Percentiles rank a stretch among this genome's conserved stretches.
These are phyloP conservation scores for Benitochromis conjunctus DNA, from an alignment of 2,113 vertebrate species.

Conservation along the genomic window DNA sequence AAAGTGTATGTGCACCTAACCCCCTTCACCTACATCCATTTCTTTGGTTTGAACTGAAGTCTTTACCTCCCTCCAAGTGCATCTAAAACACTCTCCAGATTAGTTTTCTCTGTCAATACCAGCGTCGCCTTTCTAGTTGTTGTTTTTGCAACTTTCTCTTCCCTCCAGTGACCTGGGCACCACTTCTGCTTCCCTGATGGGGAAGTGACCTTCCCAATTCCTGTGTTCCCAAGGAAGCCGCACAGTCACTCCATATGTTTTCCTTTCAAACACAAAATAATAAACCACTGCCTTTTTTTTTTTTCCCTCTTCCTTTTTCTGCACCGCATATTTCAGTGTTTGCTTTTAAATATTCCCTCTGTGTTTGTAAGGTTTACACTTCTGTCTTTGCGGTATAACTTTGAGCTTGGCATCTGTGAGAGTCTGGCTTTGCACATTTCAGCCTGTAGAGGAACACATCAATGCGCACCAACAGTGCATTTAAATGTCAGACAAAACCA, in stretches of 20 bases:
- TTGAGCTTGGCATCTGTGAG: not conserved
- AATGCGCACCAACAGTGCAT: not conserved
- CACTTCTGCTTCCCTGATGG: not conserved
- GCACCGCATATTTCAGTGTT: not conserved
- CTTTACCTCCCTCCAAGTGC: conserved; percentile 24
- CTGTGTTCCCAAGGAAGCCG: not conserved
- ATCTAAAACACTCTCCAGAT: conserved; percentile 23
- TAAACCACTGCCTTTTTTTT: not conserved
- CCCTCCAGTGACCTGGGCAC: not conserved
- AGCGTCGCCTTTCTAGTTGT: not conserved
- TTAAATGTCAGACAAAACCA: not conserved
- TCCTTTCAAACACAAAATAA: not conserved
- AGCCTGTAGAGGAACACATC: not conserved
- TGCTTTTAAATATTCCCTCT: not conserved
- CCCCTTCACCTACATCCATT: not conserved
- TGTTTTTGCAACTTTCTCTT: not conserved
- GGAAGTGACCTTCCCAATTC: not conserved
- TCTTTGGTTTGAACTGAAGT: conserved; percentile 58
- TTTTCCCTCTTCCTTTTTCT: not conserved
- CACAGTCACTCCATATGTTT: not conserved
- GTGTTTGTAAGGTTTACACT: not conserved
- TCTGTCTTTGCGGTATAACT: not conserved
- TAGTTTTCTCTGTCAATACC: not conserved
- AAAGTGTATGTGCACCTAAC: not conserved
- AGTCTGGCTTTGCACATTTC: conserved; percentile 15